Base-by-base conservation (phyloP, 1,140 invertebrate genomes). In the Lutraria rhynchaena region DNA sequence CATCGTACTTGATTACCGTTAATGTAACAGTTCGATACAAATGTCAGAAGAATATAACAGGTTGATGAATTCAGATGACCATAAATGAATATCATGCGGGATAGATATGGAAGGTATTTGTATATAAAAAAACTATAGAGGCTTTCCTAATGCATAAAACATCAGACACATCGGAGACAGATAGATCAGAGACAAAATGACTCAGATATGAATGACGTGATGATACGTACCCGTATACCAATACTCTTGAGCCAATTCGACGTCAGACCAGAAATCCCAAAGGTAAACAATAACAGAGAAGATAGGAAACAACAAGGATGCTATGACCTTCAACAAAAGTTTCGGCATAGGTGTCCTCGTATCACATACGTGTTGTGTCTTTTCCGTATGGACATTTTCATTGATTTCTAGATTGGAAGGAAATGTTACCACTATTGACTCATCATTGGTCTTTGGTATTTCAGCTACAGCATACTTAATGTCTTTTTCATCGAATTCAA, bases 241-340 rank as follows among this genome's bases (percentile, higher is more conserved):
- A 46, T 71, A 71, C 4, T 22, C 19, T 17, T 55, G 4, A n/a
- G 69, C 69, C 7, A 71, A 11, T 11, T 35, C 13, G 1, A 71
- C 37, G 37, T 71, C 69, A 0, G 69, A 55, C 3, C 49, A 29
- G 41, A 71, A 37, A 57, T 71, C 69, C 69, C 69, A 55, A n/a
- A 71, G 1, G 29, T 55, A 71, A 1, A 71, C 11, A n/a, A n/a
- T 13, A 13, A 71, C 5, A 7, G 69, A 71, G n/a, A 71, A 9
- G 1, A 71, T 27, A 13, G 69, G 69, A 31, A 67, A 44, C 17
- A 44, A 41, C 15, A 41, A 41, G 5, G 37, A 41, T 15, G 5
- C 37, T 7, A 41, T 41, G 37, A 41, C 37, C 5, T 41, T 41
- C 5, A 41, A 41, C 37, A 41, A 15, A 7, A 41, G 15, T 15